Percentiles rank a stretch among this genome's conserved stretches.
Conservation (phyloP, 2,113 vertebrate genomes). For the Pterocles orientalis region DNA sequence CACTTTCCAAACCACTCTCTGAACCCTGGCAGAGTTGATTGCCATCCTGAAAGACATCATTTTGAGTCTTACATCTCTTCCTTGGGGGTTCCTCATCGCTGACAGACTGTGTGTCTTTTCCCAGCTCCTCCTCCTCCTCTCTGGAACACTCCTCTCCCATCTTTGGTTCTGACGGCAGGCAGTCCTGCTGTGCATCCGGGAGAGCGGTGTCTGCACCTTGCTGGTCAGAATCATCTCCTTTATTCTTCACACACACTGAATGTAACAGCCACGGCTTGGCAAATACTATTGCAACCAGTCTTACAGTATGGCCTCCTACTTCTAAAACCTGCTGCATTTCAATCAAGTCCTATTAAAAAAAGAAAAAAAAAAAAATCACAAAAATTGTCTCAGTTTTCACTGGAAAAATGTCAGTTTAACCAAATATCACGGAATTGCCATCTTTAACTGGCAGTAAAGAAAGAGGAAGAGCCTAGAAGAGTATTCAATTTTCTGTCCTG, state of each 20-base stretch:
- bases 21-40: neutral
- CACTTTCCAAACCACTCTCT: neutral
- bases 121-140: neutral
- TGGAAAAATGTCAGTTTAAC: neutral
- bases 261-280: slow-evolving; percentile 82
- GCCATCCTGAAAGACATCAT: neutral
- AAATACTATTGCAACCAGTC: slow-evolving; percentile 75
- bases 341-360: slow-evolving; percentile 75
- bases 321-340: slow-evolving; percentile 77
- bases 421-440: neutral
- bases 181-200: neutral
- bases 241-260: slow-evolving; percentile 44
- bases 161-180: neutral
- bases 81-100: slow-evolving; percentile 5
- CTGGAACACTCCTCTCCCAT: neutral
- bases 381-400: neutral
- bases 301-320: slow-evolving; percentile 74
- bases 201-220: neutral
- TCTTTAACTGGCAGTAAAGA: neutral
- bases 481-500: neutral
- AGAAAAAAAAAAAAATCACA: neutral
- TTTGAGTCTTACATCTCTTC: slow-evolving; percentile 32
- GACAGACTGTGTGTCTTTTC: neutral
- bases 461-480: neutral
- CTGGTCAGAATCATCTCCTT: neutral